Percentiles rank a stretch among this genome's conserved stretches.
These are phyloP conservation scores for Lacerta viridis DNA, from an alignment of 2,797 vertebrate genomes.

Conservation along the genomic window DNA sequence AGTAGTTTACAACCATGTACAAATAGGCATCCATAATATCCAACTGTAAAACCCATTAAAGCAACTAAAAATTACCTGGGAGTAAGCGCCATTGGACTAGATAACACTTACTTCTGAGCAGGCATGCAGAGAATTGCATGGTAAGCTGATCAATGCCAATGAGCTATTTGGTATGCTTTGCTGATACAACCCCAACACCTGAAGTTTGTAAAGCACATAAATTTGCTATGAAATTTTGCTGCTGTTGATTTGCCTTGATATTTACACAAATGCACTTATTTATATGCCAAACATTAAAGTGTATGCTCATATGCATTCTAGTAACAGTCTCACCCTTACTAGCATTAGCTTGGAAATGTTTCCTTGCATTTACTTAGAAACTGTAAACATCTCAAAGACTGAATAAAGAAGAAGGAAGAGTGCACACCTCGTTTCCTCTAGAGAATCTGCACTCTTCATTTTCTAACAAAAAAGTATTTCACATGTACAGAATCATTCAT, in stretches of 20 bases:
- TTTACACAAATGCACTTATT: slow-evolving; percentile 22
- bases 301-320: background rate
- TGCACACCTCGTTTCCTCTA: background rate
- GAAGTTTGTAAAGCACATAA: background rate
- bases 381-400: background rate
- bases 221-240: background rate
- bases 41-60: too few relatives aligned
- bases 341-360: background rate
- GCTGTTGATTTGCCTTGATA: slow-evolving; percentile 25
- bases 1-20: too few relatives aligned
- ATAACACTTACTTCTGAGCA: too few relatives aligned
- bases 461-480: background rate
- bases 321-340: background rate
- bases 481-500: slow-evolving; percentile 10
- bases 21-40: too few relatives aligned
- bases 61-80: too few relatives aligned
- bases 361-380: background rate
- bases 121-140: background rate
- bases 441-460: background rate
- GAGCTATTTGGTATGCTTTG: background rate
- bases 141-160: background rate
- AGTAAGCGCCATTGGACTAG: too few relatives aligned
- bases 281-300: slow-evolving; percentile 20
- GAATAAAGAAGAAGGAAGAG: background rate
- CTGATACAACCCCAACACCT: background rate